These are phyloP conservation scores for Pollimyrus isidori DNA, from an alignment of 2,113 vertebrate species.

Conservation along the genomic window DNA sequence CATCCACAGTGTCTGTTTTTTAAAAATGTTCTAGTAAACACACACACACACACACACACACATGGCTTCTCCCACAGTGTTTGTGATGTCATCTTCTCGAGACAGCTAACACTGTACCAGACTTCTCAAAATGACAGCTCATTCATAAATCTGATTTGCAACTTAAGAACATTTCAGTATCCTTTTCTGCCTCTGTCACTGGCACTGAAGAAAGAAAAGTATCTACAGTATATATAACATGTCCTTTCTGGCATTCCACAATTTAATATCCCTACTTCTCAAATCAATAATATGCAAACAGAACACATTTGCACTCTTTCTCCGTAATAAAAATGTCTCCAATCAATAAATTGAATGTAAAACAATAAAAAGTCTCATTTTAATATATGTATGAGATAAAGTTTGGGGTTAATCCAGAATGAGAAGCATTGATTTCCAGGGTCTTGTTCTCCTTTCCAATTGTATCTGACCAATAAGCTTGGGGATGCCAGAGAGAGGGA, in stretches of 20 bases:
- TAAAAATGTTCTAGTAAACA: neutral
- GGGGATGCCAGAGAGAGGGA: neutral
- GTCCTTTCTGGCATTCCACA: neutral
- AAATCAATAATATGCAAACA: neutral
- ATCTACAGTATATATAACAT: neutral
- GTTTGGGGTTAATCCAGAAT: neutral
- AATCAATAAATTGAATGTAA: neutral
- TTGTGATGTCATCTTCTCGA: neutral
- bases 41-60: neutral
- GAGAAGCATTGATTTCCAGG: neutral
- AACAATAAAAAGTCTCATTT: neutral
- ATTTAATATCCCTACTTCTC: slow-evolving; percentile 5
- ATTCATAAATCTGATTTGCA: neutral
- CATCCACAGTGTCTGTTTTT: neutral
- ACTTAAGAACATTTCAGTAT: neutral
- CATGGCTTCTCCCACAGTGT: neutral
- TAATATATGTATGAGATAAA: slow-evolving; percentile 9
- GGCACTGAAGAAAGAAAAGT: neutral
- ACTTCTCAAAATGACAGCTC: neutral
- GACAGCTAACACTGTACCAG: neutral
- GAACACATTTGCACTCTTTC: slow-evolving; percentile 1
- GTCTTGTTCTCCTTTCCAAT: neutral
- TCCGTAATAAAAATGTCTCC: neutral
- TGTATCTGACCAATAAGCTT: neutral
- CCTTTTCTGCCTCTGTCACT: neutral